Evolutionary conservation across 2,797 vertebrate genomes (phyloP).

Genomic region (Arnoldichthys spilopterus): DNA sequence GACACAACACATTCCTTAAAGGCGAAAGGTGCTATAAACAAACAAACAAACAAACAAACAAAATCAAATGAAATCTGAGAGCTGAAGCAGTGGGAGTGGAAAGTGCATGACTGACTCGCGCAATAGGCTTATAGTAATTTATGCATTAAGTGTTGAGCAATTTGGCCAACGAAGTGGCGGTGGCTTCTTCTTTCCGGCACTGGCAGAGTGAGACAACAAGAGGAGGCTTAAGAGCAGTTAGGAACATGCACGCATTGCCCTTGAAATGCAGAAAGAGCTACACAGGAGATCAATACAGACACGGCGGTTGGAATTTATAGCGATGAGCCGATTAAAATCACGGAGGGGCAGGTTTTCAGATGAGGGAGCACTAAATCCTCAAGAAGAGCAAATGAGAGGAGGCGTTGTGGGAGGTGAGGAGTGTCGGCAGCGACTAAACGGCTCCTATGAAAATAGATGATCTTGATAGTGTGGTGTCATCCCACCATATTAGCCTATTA

Average conservation of each 20-base stretch:
- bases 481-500: slow-evolving; percentile 51
- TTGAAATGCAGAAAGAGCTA: slow-evolving; percentile 48
- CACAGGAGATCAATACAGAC: slow-evolving; percentile 45
- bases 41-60: too few species aligned
- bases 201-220: slow-evolving; percentile 1
- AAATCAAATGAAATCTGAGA: background rate
- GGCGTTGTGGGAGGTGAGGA: slow-evolving; percentile 26
- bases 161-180: slow-evolving; percentile 19
- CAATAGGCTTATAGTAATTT: slow-evolving; percentile 25
- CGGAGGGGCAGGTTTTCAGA: slow-evolving; percentile 7
- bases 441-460: slow-evolving; percentile 42
- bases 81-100: slow-evolving; percentile 7
- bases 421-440: slow-evolving; percentile 8
- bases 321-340: slow-evolving; percentile 38
- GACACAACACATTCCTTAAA: background rate
- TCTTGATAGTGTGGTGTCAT: slow-evolving; percentile 34
- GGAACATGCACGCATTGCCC: slow-evolving; percentile 37
- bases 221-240: slow-evolving; percentile 20
- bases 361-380: slow-evolving; percentile 35
- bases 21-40: slow-evolving; percentile 6
- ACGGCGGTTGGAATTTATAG: slow-evolving; percentile 52
- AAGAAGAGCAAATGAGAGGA: slow-evolving; percentile 23
- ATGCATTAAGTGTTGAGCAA: slow-evolving; percentile 15
- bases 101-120: slow-evolving; percentile 1
- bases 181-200: slow-evolving; percentile 22